A percentile compares a stretch with the other conserved stretches of the same genome.
These are phyloP conservation scores for Poecilia picta DNA, from an alignment of 2,797 vertebrate genomes.

Conservation along the genomic window DNA sequence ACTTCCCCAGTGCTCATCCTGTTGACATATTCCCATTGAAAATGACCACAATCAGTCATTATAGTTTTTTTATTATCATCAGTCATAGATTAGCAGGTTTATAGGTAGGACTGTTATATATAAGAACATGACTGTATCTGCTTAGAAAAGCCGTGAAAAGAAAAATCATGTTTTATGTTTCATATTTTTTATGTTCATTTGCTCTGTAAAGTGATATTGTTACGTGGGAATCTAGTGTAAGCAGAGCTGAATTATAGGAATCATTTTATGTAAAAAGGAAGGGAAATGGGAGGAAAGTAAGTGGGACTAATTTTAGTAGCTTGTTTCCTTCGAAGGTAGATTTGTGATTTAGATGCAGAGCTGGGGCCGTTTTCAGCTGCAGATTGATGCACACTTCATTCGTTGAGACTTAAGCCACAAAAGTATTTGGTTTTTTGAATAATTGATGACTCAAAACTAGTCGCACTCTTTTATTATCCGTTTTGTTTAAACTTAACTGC, in stretches of 20 bases:
- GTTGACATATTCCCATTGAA: background rate
- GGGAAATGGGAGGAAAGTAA: background rate
- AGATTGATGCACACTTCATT: background rate
- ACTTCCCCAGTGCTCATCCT: too few species aligned
- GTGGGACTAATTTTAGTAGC: background rate
- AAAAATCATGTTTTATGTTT: background rate
- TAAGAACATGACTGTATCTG: background rate
- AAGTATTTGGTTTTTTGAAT: background rate
- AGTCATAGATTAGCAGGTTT: background rate
- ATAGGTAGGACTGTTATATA: background rate
- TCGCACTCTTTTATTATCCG: background rate
- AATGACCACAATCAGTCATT: background rate
- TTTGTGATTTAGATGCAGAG: background rate
- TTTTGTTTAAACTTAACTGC: constrained; percentile 4
- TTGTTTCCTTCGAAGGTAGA: background rate
- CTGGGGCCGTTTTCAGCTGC: constrained; percentile 20
- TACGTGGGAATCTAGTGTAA: background rate
- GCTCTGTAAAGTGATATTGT: background rate
- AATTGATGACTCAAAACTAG: background rate
- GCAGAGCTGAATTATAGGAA: background rate
- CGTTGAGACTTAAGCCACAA: background rate
- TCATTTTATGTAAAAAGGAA: background rate
- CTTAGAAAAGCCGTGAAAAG: background rate
- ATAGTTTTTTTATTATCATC: background rate
- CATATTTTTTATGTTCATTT: background rate